Evolutionary conservation across 2,888 invertebrate genomes (phyloP).

Genomic region (Watsonalla binaria): DNA sequence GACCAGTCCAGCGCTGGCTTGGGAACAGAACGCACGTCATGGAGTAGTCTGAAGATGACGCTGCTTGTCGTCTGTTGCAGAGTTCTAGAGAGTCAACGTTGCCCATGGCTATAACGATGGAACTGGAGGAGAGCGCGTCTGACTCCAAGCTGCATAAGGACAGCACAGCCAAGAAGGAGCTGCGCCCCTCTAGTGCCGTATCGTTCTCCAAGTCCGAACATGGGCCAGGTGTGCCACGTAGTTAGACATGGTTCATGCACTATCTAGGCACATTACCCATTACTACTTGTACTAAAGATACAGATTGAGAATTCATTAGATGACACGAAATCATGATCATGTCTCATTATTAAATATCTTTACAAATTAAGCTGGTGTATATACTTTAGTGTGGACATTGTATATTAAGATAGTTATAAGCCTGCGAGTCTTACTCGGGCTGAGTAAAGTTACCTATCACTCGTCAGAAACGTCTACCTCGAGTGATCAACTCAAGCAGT

Average conservation of each 20-base stretch:
- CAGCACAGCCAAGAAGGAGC: conserved; percentile 59
- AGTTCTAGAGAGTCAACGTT: conserved; percentile 30
- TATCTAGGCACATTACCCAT: background rate
- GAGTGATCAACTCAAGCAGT: conserved; percentile 65
- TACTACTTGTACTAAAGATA: no score
- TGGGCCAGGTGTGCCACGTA: conserved; percentile 50
- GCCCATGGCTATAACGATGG: conserved; percentile 74
- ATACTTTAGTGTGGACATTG: background rate
- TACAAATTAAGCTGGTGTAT: background rate
- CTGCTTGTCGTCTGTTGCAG: conserved; percentile 44
- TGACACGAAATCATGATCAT: background rate
- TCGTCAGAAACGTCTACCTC: conserved; percentile 45
- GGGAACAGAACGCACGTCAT: conserved; percentile 43
- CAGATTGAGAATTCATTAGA: background rate
- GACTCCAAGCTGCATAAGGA: conserved; percentile 71
- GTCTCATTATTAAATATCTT: background rate
- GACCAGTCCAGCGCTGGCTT: conserved; percentile 48
- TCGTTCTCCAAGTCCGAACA: conserved; percentile 68
- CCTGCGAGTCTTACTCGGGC: background rate
- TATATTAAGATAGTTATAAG: background rate
- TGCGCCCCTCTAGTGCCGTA: conserved; percentile 64
- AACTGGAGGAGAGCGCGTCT: conserved; percentile 65
- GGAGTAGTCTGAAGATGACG: conserved; percentile 32
- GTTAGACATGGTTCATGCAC: conserved; percentile 1
- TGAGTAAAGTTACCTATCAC: background rate